Evolutionary conservation across 2,888 invertebrate genomes (phyloP).

Genomic region (Mactromeris polynyma): DNA sequence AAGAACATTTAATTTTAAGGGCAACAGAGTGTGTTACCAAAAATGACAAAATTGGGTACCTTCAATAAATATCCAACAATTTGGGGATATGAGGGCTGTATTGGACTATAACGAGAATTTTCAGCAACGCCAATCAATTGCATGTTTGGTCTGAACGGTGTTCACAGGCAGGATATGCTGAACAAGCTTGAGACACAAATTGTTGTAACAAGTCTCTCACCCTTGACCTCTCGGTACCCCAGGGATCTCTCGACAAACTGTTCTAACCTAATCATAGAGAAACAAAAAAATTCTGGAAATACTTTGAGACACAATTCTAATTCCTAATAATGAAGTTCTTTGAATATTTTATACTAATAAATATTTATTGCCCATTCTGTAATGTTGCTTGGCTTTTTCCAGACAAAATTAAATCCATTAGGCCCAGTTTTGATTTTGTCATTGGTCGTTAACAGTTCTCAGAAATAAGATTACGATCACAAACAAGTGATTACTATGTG

Average conservation of each 20-base stretch:
- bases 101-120: not conserved
- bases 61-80: not conserved
- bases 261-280: slow-evolving; percentile 6
- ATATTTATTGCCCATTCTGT: slow-evolving; percentile 38
- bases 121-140: not conserved
- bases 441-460: slow-evolving; percentile 26
- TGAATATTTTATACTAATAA: slow-evolving; percentile 49
- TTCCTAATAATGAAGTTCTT: slow-evolving; percentile 28
- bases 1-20: slow-evolving; percentile 4
- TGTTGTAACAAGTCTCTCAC: not conserved
- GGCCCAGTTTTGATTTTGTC: slow-evolving; percentile 19
- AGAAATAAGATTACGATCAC: slow-evolving; percentile 34
- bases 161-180: not conserved
- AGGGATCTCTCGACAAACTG: slow-evolving; percentile 19
- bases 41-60: slow-evolving; percentile 7
- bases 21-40: not conserved
- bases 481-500: slow-evolving; percentile 40
- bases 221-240: not conserved
- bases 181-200: not conserved
- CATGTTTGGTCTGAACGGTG: not conserved
- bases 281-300: not conserved
- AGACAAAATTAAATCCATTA: slow-evolving; percentile 37
- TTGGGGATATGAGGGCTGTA: not conserved
- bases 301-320: slow-evolving; percentile 20
- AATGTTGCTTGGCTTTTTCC: slow-evolving; percentile 14